Evolutionary conservation across 2,797 vertebrate genomes (phyloP).

Genomic region (Micromesistius poutassou): DNA sequence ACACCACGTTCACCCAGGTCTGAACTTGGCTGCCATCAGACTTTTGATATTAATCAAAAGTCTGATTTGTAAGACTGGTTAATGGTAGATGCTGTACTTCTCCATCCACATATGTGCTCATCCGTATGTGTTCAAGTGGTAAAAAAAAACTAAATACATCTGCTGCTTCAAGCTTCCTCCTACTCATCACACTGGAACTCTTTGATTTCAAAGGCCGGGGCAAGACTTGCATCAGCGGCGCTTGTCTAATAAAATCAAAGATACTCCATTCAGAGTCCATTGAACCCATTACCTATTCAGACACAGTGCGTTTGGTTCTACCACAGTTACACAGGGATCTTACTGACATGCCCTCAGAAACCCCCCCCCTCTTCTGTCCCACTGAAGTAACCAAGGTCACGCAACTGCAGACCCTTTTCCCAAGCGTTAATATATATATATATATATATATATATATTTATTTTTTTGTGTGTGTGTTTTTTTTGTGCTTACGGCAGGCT

Average conservation of each 20-base stretch:
- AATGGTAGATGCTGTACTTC: neutral
- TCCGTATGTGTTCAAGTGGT: neutral
- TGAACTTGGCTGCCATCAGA: too few species aligned
- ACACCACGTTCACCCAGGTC: too few species aligned
- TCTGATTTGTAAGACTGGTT: neutral
- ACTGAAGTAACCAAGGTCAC: conserved; percentile 68
- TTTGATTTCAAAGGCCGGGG: conserved; percentile 1
- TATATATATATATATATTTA: neutral
- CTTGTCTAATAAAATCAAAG: conserved; percentile 30
- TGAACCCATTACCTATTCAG: conserved; percentile 42
- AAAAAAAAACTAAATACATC: neutral
- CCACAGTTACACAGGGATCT: conserved; percentile 40
- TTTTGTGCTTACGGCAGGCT: conserved; percentile 35
- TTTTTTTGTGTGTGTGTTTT: neutral
- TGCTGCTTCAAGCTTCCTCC: neutral
- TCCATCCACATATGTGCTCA: neutral
- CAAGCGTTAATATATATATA: neutral
- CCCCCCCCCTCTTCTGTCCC: conserved; percentile 14
- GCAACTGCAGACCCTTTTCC: conserved; percentile 30
- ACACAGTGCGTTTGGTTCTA: conserved; percentile 28
- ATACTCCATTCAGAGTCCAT: conserved; percentile 21
- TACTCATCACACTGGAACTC: neutral
- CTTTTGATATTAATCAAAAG: too few species aligned
- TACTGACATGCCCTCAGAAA: conserved; percentile 48
- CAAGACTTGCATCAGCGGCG: neutral